A percentile compares a stretch with the other conserved stretches of the same genome.
Conservation (phyloP, 37 sponge, comb jelly and placozoan genomes). For the Halichondria panicea region DNA sequence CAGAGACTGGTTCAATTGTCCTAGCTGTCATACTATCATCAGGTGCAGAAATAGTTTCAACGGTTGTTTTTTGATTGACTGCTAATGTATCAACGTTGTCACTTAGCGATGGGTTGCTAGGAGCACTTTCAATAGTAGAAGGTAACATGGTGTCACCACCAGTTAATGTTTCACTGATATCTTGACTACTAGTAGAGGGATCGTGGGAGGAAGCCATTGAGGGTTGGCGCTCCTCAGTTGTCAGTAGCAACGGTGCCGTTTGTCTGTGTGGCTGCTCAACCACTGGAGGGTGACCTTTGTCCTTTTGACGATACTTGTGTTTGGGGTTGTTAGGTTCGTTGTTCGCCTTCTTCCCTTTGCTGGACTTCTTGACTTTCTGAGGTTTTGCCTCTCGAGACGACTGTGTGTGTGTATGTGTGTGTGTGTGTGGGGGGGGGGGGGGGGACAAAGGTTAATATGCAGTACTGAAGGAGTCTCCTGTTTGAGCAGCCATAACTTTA, state of each 20-base stretch:
- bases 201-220: too few relatives aligned
- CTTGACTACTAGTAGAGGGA: too few relatives aligned
- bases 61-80: conserved; percentile 13
- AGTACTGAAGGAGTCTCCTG: background rate
- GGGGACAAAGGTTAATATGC: too few relatives aligned
- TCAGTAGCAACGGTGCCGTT: conserved; percentile 19
- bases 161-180: too few relatives aligned
- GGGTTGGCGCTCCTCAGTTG: too few relatives aligned
- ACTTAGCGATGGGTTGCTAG: too few relatives aligned
- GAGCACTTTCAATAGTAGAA: too few relatives aligned
- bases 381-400: conserved; percentile 68
- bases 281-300: conserved; percentile 3
- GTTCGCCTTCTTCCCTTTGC: conserved; percentile 42
- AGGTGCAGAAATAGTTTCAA: background rate
- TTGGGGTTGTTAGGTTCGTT: conserved; percentile 63
- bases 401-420: conserved; percentile 43
- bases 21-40: background rate
- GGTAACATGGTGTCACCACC: too few relatives aligned
- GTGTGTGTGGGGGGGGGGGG: background rate
- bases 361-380: conserved; percentile 8
- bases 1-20: background rate
- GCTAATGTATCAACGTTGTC: too few relatives aligned
- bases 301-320: conserved; percentile 59
- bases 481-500: background rate
- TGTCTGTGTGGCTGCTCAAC: conserved; percentile 46